phyloP scores from a whole-genome alignment of 2,888 invertebrate species.

The Malacosoma neustria region DNA sequence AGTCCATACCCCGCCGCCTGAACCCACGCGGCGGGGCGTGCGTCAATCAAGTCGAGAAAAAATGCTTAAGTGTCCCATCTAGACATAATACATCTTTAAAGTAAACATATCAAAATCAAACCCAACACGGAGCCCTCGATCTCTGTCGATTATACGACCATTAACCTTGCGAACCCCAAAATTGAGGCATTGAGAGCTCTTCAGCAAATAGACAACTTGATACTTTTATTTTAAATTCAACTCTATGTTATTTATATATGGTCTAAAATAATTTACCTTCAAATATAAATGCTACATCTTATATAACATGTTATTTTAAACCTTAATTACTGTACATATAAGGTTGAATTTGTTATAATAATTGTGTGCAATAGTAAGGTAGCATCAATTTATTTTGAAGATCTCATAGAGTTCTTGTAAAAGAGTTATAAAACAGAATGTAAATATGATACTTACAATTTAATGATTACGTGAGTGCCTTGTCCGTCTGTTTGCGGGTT shows the following conservation, averaged over 20 bases:
- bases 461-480: too few species aligned
- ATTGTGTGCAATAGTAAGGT: not conserved
- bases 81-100: not conserved
- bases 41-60: too few species aligned
- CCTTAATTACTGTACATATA: too few species aligned
- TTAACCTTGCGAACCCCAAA: constrained; percentile 40
- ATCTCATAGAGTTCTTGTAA: too few species aligned
- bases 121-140: constrained; percentile 38
- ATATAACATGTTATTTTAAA: too few species aligned
- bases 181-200: constrained; percentile 16
- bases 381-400: not conserved
- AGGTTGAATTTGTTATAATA: not conserved
- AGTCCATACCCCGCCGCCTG: too few species aligned
- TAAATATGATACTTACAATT: too few species aligned
- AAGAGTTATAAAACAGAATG: too few species aligned
- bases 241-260: not conserved
- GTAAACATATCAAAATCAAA: constrained; percentile 30
- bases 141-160: constrained; percentile 58
- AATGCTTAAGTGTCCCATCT: not conserved
- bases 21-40: too few species aligned
- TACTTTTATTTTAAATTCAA: not conserved
- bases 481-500: too few species aligned
- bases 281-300: too few species aligned
- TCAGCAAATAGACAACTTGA: constrained; percentile 2
- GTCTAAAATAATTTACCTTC: too few species aligned